Percentiles rank a stretch among this genome's conserved stretches.
phyloP scores from a whole-genome alignment of 92 coral and sea anemone genomes.

The Meandrina meandrites region DNA sequence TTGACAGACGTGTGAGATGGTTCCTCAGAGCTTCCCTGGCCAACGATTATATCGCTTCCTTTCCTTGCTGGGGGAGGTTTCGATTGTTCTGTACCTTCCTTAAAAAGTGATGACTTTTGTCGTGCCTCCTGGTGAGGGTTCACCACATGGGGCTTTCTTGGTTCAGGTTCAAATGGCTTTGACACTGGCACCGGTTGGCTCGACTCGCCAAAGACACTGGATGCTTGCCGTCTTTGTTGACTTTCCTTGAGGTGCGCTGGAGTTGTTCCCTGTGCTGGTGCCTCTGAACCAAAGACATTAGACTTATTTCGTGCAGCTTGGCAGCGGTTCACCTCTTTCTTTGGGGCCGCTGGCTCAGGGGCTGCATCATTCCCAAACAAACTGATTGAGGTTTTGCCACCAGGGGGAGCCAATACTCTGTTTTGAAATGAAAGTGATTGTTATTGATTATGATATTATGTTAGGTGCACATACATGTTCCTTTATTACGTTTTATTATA shows the following conservation, averaged over 20 bases:
- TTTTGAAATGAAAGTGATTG: neutral
- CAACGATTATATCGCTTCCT: slow-evolving; percentile 10
- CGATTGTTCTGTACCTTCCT: slow-evolving; percentile 19
- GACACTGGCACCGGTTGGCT: slow-evolving; percentile 47
- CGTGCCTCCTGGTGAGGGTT: slow-evolving; percentile 48
- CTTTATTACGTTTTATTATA: too few species aligned
- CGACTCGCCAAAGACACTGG: slow-evolving; percentile 80
- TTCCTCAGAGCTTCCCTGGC: slow-evolving; percentile 18
- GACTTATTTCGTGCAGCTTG: slow-evolving; percentile 91
- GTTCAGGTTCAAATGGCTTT: slow-evolving; percentile 37
- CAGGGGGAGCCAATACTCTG: slow-evolving; percentile 98
- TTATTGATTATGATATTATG: neutral
- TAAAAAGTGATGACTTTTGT: slow-evolving; percentile 29
- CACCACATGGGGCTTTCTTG: slow-evolving; percentile 48
- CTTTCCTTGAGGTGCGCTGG: slow-evolving; percentile 47
- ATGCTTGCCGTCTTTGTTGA: slow-evolving; percentile 86
- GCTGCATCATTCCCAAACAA: slow-evolving; percentile 65
- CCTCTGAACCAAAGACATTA: slow-evolving; percentile 72
- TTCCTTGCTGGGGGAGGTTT: slow-evolving; percentile 33
- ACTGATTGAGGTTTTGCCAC: slow-evolving; percentile 89
- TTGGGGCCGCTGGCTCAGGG: slow-evolving; percentile 15
- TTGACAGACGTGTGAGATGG: slow-evolving; percentile 64
- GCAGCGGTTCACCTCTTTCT: slow-evolving; percentile 65
- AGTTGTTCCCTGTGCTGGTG: slow-evolving; percentile 17
- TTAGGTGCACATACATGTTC: too few species aligned